Evolutionary conservation across 2,113 vertebrate species (phyloP), one percentile per base, ranked within the genome.

Genomic region (Columba livia): DNA sequence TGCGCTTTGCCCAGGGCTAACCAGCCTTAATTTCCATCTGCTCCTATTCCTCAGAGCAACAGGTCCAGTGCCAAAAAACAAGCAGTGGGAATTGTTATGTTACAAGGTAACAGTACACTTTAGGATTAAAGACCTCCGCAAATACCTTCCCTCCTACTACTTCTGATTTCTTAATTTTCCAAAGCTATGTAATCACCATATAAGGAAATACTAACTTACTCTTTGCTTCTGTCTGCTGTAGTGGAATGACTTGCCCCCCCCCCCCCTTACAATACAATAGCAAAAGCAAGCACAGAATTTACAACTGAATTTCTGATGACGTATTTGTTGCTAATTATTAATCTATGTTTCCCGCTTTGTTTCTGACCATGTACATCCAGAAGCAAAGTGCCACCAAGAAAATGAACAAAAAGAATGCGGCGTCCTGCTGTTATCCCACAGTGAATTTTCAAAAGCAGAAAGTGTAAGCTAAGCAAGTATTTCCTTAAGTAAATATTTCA

Each of bases 31-130:
- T 57, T 85, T 77, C 51, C 13, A 79, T 4, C 19, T 74, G 48
- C 12, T 87, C 11, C 12, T 8, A 12, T 58, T 92, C 40, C 31
- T 72, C 58, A 32, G 28, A 62, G 36, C 21, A 86, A 61, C 5
- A 79, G 34, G 11, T 26, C 5, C 25, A 42, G 13, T 34, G 14
- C n/a, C 2, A 1, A 73, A 77, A 85, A 80, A 31, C 24, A 77
- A 84, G 23, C 12, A 62, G 60, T 5, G 14, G 4, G 11, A 70
- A 84, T 24, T 75, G 12, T 38, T 56, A 74, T 7, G 1, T 24
- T 70, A 82, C 9, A 77, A 77, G 24, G 34, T 56, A 82, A 17
- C n/a, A 32, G 0, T 0, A 0, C 32, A 29, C 1, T 0, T 51
- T 18, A 60, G 14, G 20, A 90, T 67, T 71, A 77, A 91, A 88